Base-by-base conservation (phyloP, 1,140 invertebrate species). In the Sitodiplosis mosellana region DNA sequence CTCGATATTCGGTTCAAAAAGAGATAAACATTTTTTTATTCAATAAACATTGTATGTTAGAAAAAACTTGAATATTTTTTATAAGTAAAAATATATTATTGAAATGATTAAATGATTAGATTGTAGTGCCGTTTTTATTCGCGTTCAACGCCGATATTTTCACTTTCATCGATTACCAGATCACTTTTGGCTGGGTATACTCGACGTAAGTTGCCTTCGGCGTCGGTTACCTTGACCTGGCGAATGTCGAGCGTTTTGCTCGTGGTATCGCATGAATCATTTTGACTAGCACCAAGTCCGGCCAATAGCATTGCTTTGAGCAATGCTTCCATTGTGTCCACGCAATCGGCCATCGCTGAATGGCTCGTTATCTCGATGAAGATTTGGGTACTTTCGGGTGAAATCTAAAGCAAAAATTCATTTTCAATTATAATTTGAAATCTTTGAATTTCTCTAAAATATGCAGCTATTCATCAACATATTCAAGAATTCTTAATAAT, bases 181-280 rank as follows among this genome's bases (percentile, higher is more conserved):
- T 88, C 83, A 8, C 70, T 70, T 55, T 80, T 69, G 1, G 83
- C 83, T n/a, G 84, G 84, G 66, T 83, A 88, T 3, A 87, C 70
- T 17, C 72, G 69, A 58, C 78, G 80, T 52, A 86, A 58, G 48
- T 76, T 75, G 7, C 78, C 80, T 48, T 81, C 75, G 1, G 64
- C 54, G 58, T 83, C 80, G 10, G 81, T 70, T 19, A 83, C 67
- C 65, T 76, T 78, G 0, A 86, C 72, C 69, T 86, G 80, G 53
- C 80, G 69, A 11, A 82, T 65, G 12, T 63, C 49, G 19, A 82
- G 59, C 51, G 56, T 55, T 53, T 64, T 53, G 40, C 11, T 49
- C 8, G 27, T 38, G 2, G 37, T 46, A 33, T 51, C n/a, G n/a
- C 50, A 48, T 11, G 55, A 50, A 6, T 55, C 54, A 14, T 55